Base-by-base conservation (phyloP, 2,113 vertebrate genomes). In the Sturnus vulgaris region DNA sequence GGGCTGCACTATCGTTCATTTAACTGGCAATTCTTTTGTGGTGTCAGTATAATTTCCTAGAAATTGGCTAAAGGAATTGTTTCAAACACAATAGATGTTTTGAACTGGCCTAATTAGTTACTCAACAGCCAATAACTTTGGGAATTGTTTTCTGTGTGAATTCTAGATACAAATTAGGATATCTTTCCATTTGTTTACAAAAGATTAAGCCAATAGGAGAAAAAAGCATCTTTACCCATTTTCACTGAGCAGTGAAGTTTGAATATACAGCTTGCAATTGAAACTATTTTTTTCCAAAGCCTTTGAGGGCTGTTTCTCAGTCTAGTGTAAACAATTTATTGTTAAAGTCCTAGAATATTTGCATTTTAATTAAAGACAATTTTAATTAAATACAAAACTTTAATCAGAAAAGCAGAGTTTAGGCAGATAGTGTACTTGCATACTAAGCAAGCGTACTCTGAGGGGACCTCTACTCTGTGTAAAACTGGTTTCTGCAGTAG, bases 291-390 rank as follows among this genome's bases (percentile, higher is more conserved):
- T 95, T 97, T 69, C 23, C 79, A 97, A 96, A 97, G 92, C 97
- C 96, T 98, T 90, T 95, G 95, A 97, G 97, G 86, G 83, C 92
- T 94, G 78, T 97, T 98, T 96, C 88, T 97, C 95, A 96, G 96
- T 97, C 95, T 98, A 92, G 93, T 97, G 95, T 97, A 98, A 98
- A 98, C 95, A 97, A 97, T 97, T 97, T 98, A 97, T 97, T 98
- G 96, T 97, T 97, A 65, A 96, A 97, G 91, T 97, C 94, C 94
- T 97, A 94, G 94, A 98, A 98, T 98, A 97, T 98, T 98, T 98
- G 96, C 97, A 98, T 98, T 98, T 98, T 97, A 97, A 97, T 98
- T 98, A 97, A 97, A 95, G 88, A 95, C 89, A 95, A 86, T 92
- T 97, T 97, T 97, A 98, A 98, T 98, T 98, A 97, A 97, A 97